Evolutionary conservation across 2,797 vertebrate species (phyloP).

Genomic region (Limosa lapponica): DNA sequence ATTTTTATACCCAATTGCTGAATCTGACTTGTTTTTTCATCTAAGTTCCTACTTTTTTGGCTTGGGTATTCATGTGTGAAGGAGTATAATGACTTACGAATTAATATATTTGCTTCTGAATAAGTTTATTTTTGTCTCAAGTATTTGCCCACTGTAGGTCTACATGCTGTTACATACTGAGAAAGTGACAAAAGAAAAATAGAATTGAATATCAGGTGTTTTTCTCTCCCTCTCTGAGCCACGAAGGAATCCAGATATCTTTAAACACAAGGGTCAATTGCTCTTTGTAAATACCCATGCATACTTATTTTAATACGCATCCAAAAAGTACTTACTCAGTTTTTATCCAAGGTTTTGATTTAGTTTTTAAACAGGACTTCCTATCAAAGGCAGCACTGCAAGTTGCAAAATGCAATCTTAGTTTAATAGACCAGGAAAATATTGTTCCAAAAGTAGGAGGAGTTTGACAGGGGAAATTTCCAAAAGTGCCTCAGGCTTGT

Average conservation of each 20-base stretch:
- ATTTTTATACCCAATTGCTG: neutral
- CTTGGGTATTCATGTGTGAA: neutral
- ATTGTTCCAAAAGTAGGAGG: neutral
- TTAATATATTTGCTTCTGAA: neutral
- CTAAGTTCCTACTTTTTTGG: neutral
- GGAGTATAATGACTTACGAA: neutral
- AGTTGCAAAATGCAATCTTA: neutral
- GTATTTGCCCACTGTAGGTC: neutral
- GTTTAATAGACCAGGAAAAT: neutral
- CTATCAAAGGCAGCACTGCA: neutral
- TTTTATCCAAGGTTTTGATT: neutral
- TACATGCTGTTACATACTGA: neutral
- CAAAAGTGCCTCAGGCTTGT: neutral
- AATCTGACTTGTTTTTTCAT: neutral
- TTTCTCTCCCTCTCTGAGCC: neutral
- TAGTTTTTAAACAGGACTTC: neutral
- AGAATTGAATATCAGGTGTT: neutral
- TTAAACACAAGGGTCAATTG: neutral
- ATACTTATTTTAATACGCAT: neutral
- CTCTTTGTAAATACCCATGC: neutral
- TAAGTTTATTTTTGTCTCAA: neutral
- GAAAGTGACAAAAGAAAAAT: neutral
- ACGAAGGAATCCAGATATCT: neutral
- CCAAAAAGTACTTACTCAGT: neutral
- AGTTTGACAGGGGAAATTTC: neutral